These are phyloP conservation scores for Phyllostomus discolor DNA, from an alignment of 2,113 vertebrate genomes.

Conservation along the genomic window DNA sequence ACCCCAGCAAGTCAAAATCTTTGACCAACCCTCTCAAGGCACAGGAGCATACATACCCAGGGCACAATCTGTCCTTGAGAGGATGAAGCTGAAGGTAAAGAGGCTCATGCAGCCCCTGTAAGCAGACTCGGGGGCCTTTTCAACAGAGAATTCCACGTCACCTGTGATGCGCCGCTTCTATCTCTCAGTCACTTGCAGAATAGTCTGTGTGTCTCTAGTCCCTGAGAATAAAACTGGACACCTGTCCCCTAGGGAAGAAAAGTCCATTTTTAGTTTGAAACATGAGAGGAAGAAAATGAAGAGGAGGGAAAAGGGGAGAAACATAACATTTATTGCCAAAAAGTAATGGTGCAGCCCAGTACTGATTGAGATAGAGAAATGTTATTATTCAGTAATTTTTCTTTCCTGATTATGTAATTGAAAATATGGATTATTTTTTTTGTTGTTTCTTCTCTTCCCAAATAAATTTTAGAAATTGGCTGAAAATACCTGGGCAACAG, in stretches of 20 bases:
- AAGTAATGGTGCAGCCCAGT: background rate
- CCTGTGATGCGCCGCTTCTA: background rate
- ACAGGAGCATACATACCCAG: background rate
- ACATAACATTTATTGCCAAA: background rate
- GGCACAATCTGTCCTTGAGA: background rate
- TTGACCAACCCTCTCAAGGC: background rate
- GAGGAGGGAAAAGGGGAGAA: background rate
- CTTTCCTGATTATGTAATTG: constrained; percentile 41
- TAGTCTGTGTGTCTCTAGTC: constrained; percentile 2
- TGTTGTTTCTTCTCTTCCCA: background rate
- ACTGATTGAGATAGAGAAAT: background rate
- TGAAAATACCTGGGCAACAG: background rate
- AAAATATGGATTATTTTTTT: constrained; percentile 12
- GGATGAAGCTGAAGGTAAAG: background rate
- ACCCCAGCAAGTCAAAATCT: background rate
- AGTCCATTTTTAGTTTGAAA: background rate
- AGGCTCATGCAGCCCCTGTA: background rate
- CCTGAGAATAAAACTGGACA: background rate
- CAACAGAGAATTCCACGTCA: background rate
- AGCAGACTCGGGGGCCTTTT: background rate
- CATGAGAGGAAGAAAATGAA: background rate
- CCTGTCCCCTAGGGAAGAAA: background rate
- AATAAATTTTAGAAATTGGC: constrained; percentile 48
- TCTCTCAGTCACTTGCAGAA: background rate
- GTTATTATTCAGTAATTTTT: constrained; percentile 18